Conservation (phyloP, 2,113 vertebrate genomes). For the Corythornis vintsioides region DNA sequence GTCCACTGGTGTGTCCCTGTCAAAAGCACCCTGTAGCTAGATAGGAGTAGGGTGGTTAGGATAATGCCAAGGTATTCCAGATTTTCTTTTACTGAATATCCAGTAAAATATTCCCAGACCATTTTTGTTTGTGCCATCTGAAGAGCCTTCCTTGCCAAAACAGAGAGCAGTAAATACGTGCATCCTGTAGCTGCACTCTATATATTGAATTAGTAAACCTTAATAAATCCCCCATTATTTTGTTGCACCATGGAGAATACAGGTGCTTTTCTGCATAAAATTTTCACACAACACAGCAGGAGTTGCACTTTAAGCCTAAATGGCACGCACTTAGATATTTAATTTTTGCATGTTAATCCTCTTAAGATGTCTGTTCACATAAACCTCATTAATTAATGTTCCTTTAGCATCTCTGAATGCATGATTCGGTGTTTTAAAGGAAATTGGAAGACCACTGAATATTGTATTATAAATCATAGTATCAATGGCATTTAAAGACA, state of each 20-base stretch:
- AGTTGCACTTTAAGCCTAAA: slow-evolving; percentile 42
- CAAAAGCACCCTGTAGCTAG: neutral
- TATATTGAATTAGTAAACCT: neutral
- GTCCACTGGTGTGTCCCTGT: too few species aligned
- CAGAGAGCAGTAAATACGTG: neutral
- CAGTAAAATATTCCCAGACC: neutral
- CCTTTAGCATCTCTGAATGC: neutral
- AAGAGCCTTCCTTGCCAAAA: neutral
- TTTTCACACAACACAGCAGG: slow-evolving; percentile 44
- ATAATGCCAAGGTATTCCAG: neutral
- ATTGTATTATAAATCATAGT: slow-evolving; percentile 10
- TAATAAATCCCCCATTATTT: slow-evolving; percentile 28
- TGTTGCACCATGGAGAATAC: neutral
- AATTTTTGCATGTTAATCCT: slow-evolving; percentile 50
- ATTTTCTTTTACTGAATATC: neutral
- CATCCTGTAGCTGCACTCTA: neutral
- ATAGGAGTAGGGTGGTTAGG: too few species aligned
- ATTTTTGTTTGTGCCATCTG: neutral
- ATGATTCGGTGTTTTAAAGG: slow-evolving; percentile 12
- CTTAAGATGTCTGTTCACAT: slow-evolving; percentile 33
- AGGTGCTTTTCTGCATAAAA: slow-evolving; percentile 30
- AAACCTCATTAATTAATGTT: slow-evolving; percentile 53
- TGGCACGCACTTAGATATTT: slow-evolving; percentile 4
- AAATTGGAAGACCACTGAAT: neutral
- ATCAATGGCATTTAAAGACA: neutral